Evolutionary conservation across 2,113 vertebrate genomes (phyloP).

Genomic region (Crotophaga sulcirostris): DNA sequence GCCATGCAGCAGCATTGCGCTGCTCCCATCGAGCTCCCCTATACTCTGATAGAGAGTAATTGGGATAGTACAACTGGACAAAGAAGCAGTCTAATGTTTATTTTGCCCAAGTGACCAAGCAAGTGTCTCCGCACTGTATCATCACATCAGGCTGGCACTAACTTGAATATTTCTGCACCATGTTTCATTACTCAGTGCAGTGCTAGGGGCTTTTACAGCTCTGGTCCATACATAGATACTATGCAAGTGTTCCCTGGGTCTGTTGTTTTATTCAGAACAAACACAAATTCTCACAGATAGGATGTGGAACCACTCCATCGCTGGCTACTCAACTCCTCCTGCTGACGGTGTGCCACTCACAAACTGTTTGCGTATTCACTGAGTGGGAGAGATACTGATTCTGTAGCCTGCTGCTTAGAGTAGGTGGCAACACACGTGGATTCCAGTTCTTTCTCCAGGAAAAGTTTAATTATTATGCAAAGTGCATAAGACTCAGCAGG

Average conservation of each 20-base stretch:
- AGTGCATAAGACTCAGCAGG: background rate
- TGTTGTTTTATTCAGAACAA: background rate
- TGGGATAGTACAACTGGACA: background rate
- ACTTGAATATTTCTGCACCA: background rate
- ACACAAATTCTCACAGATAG: background rate
- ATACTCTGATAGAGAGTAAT: background rate
- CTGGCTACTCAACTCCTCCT: background rate
- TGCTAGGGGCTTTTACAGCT: background rate
- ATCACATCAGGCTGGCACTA: background rate
- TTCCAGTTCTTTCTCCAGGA: background rate
- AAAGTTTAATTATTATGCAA: constrained; percentile 3
- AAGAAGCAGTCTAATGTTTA: background rate
- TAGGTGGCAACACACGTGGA: constrained; percentile 38
- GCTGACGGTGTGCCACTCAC: background rate
- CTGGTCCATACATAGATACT: background rate
- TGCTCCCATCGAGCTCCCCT: background rate
- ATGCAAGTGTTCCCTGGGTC: background rate
- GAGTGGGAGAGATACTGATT: constrained; percentile 29
- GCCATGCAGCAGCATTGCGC: background rate
- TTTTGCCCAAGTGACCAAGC: background rate
- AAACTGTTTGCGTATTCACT: background rate
- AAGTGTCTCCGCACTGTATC: background rate
- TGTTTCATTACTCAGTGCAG: background rate
- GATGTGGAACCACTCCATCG: background rate
- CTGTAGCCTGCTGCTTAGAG: constrained; percentile 20